These are phyloP conservation scores for Trinorchestia longiramus DNA, from an alignment of 1,140 invertebrate genomes.

Conservation along the genomic window DNA sequence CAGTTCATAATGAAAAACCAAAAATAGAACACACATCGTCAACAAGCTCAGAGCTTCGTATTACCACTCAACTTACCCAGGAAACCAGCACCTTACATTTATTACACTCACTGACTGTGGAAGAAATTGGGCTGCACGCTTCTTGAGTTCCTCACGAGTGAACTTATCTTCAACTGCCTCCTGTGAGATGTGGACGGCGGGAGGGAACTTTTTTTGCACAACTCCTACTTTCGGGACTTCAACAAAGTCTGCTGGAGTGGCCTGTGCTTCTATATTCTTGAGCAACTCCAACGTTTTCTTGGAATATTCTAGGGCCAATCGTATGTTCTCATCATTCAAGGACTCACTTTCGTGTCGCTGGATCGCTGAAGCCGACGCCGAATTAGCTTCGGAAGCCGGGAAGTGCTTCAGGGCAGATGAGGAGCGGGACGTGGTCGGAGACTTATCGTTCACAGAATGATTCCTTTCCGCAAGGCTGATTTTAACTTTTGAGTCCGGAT, in stretches of 20 bases:
- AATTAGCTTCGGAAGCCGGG: background rate
- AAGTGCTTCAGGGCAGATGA: background rate
- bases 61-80: too few species aligned
- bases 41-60: background rate
- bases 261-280: background rate
- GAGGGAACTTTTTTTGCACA: background rate
- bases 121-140: constrained; percentile 2
- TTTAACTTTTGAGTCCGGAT: background rate
- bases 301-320: background rate
- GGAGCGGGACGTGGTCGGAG: background rate
- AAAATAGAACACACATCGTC: background rate
- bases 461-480: background rate
- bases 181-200: background rate
- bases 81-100: background rate
- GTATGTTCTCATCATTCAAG: background rate
- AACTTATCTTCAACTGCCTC: background rate
- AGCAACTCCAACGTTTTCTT: constrained; percentile 22
- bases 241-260: constrained; percentile 52
- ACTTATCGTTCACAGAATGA: too few species aligned
- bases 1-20: background rate
- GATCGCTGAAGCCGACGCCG: background rate
- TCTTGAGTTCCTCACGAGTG: background rate
- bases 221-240: constrained; percentile 41
- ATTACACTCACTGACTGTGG: constrained; percentile 25
- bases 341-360: background rate